Evolutionary conservation across 1,140 invertebrate genomes (phyloP), one percentile per base, ranked within the genome.

Genomic region (Luehdorfia chinensis): DNA sequence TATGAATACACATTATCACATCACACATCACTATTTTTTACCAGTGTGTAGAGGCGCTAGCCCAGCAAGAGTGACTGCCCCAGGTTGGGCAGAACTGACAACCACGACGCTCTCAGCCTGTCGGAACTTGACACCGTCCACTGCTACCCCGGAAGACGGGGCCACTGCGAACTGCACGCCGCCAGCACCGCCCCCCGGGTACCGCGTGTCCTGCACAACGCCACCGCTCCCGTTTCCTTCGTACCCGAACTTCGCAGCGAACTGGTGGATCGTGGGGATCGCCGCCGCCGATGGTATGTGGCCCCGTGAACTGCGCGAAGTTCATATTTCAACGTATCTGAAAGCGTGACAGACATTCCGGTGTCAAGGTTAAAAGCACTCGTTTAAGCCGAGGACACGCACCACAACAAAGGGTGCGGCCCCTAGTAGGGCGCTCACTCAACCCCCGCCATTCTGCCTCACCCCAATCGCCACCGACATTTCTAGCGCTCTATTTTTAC

Each of bases 41-140:
- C 80, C 78, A n/a, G 76, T 74, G 32, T 80, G 76, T 52, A 84
- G 58, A 8, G 76, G 75, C 8, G 71, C 66, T 4, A 84, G 53
- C 1, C 75, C 75, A 9, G 77, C 63, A 7, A 84, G 50, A 0
- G 77, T 54, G n/a, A 79, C 73, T 0, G 79, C 56, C n/a, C 72
- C 75, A 0, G 79, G 81, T 41, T 84, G 78, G 8, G 79, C 77
- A 33, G 59, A 69, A 57, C 84, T 78, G 41, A 84, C 79, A 2
- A 87, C 83, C 13, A 84, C 80, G 18, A 87, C 75, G 41, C 78
- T 85, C 53, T 88, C 85, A 0, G 77, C 75, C 59, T 87, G 84
- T 0, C 84, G 50, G 58, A 87, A 88, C 75, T 87, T 88, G 31
- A 85, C 84, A 5, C 80, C 81, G 44, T 88, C 86, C 16, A 86